A percentile compares a stretch with the other conserved stretches of the same genome.
Conservation (phyloP, 1,140 invertebrate genomes). For the Diuraphis noxia region DNA sequence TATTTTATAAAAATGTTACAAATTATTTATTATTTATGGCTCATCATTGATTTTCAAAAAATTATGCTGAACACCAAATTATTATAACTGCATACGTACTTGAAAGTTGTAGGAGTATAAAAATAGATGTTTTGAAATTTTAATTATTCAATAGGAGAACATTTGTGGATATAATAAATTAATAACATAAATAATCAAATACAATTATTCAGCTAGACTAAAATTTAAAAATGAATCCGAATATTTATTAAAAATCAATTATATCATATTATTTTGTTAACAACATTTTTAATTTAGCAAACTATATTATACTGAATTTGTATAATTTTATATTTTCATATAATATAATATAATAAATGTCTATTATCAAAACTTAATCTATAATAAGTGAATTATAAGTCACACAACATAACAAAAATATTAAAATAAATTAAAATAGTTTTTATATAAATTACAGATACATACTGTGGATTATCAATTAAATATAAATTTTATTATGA, state of each 20-base stretch:
- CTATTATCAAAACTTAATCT: not conserved
- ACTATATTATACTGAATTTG: not conserved
- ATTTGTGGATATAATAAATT: not conserved
- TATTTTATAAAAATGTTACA: not conserved
- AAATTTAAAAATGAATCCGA: not conserved
- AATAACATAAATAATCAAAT: not conserved
- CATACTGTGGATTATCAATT: not conserved
- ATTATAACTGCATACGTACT: not conserved
- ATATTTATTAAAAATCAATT: not conserved
- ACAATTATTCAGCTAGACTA: not conserved
- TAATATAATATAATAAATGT: not conserved
- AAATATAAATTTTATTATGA: not conserved
- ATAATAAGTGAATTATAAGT: not conserved
- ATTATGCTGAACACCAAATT: not conserved
- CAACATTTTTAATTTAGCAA: not conserved
- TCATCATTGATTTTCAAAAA: not conserved
- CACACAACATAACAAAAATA: not conserved
- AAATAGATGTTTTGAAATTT: not conserved
- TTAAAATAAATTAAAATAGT: not conserved
- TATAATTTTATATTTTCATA: no score
- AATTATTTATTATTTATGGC: not conserved
- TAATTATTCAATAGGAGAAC: not conserved
- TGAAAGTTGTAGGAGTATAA: not conserved
- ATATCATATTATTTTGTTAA: not conserved
- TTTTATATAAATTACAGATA: not conserved